Conservation (phyloP, 2,888 invertebrate species). For the Netelia fuscicornis region DNA sequence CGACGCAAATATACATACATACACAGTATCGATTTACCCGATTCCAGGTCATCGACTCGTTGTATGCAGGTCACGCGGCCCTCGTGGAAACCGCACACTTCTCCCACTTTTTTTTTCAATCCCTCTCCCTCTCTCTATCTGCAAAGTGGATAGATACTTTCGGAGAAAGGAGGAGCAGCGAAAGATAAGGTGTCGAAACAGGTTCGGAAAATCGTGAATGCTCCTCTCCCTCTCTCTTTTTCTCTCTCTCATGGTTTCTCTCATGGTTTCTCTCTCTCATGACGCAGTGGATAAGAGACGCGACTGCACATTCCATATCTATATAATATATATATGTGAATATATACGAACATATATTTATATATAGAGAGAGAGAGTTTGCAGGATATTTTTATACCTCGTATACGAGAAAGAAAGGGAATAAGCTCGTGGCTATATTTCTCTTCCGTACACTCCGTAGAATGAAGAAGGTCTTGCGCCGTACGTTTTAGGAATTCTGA, state of each 20-base stretch:
- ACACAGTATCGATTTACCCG: constrained; percentile 61
- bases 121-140: constrained; percentile 16
- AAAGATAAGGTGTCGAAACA: constrained; percentile 63
- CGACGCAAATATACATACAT: background rate
- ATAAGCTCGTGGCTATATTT: constrained; percentile 4
- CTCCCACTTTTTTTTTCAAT: constrained; percentile 28
- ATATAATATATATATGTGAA: constrained; percentile 3
- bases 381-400: constrained; percentile 11
- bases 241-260: background rate
- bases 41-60: constrained; percentile 66
- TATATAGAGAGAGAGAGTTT: constrained; percentile 13
- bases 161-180: constrained; percentile 53
- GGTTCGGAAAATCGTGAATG: constrained; percentile 61
- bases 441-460: constrained; percentile 10
- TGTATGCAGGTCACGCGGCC: constrained; percentile 64
- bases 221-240: constrained; percentile 15
- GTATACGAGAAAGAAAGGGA: constrained; percentile 12
- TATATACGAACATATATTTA: background rate
- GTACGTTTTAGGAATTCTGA: constrained; percentile 7
- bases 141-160: constrained; percentile 60
- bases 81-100: constrained; percentile 51
- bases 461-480: constrained; percentile 31
- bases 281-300: constrained; percentile 51
- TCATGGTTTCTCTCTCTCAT: background rate
- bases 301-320: background rate